Evolutionary conservation across 2,888 invertebrate species (phyloP), one percentile per base, ranked within the genome.

Genomic region (Nematopogon swammerdamellus): DNA sequence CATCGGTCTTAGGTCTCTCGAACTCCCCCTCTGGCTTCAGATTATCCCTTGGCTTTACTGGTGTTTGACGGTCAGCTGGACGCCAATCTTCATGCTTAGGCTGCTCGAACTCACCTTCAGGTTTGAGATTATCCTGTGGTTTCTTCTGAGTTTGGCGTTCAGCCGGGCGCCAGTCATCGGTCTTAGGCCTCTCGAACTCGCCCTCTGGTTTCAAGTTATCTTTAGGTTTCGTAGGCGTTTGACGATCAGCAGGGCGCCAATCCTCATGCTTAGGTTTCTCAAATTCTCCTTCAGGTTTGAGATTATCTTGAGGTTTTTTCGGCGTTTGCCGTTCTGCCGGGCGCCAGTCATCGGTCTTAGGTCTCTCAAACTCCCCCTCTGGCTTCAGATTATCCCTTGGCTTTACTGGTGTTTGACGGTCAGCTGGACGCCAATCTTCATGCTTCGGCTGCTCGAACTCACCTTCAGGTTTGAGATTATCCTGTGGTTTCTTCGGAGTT

Each of bases 281-380:
- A 55, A 84, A 82, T 0, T 82, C 80, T 1, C 85, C 85, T 58
- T 83, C 84, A 0, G 81, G 79, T 44, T 63, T 63, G 0, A 85
- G 58, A 58, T 86, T 86, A 54, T 86, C 86, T 16, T 70, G 63
- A 0, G 73, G 82, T 43, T 63, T 74, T 43, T 68, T 70, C 0
- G 71, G 75, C 10, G 63, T 60, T 17, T 75, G 72, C 18, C 81
- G 68, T 42, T 85, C 84, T 18, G 73, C 79, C 11, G 77, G 74
- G 2, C 63, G 61, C 53, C 70, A 79, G 25, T 67, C 60, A n/a
- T 69, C 65, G 42, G 65, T 68, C 42, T 66, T 63, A 1, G 74
- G 80, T 18, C 64, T 44, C 5, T 76, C 80, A 56, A 86, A 84
- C 16, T 82, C 80, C 2, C 85, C 84, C 64, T 87, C 85, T 0